These are phyloP conservation scores for Metridium senile DNA, from an alignment of 92 coral and sea anemone genomes.

Conservation along the genomic window DNA sequence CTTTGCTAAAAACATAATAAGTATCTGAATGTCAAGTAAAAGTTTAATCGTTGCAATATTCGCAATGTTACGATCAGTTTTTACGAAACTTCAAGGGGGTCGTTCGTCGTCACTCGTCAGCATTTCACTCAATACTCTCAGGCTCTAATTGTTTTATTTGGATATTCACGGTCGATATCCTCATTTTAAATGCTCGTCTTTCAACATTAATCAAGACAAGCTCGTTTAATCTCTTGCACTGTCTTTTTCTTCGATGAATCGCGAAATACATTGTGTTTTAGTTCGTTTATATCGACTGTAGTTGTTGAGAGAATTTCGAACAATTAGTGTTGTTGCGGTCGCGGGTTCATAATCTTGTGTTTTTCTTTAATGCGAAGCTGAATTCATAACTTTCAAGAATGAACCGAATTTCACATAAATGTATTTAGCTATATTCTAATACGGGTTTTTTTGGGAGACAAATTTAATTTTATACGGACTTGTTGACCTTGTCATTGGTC, in stretches of 20 bases:
- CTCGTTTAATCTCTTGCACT: background rate
- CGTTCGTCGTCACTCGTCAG: conserved; percentile 26
- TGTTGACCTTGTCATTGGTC: background rate
- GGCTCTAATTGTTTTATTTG: background rate
- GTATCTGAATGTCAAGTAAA: background rate
- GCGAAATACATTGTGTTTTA: background rate
- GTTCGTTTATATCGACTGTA: conserved; percentile 2
- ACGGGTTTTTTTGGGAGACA: background rate
- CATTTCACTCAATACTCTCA: conserved; percentile 4
- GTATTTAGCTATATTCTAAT: background rate
- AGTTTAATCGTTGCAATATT: background rate
- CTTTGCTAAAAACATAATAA: background rate
- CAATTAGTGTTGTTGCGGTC: background rate
- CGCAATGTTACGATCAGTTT: conserved; percentile 24
- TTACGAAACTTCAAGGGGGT: conserved; percentile 22
- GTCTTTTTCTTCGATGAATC: background rate
- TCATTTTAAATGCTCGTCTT: background rate
- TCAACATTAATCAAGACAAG: background rate
- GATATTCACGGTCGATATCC: background rate
- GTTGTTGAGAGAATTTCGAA: background rate
- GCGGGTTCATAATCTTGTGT: background rate
- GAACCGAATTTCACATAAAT: too few species aligned
- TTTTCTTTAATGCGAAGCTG: too few species aligned
- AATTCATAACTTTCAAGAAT: too few species aligned
- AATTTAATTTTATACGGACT: background rate